Conservation (phyloP, 2,888 invertebrate species). For the Parelbella ahira region DNA sequence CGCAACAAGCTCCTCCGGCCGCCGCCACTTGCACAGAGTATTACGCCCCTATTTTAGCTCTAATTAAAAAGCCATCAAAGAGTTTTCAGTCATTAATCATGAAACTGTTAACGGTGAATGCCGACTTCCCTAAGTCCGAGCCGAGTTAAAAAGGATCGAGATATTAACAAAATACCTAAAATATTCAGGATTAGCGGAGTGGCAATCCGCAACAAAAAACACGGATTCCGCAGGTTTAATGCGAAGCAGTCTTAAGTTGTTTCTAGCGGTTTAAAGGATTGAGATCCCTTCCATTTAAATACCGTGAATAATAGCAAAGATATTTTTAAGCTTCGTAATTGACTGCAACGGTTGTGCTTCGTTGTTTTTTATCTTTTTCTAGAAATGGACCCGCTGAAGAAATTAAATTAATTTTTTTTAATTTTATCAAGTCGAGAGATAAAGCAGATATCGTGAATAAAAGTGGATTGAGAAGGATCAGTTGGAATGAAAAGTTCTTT, state of each 20-base stretch:
- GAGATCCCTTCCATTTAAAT: constrained; percentile 60
- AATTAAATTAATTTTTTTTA: constrained; percentile 57
- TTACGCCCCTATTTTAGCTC: constrained; percentile 79
- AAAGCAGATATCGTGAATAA: constrained; percentile 52
- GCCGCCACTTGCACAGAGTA: constrained; percentile 47
- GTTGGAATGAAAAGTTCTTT: constrained; percentile 40
- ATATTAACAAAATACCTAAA: constrained; percentile 75
- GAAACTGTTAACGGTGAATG: constrained; percentile 79
- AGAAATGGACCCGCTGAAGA: constrained; percentile 44
- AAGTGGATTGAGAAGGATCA: constrained; percentile 53
- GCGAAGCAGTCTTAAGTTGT: constrained; percentile 66
- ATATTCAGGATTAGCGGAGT: constrained; percentile 72
- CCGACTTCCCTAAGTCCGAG: constrained; percentile 65
- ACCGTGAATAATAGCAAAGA: constrained; percentile 59
- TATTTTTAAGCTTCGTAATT: constrained; percentile 72
- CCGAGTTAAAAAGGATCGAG: constrained; percentile 68
- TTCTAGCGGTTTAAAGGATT: constrained; percentile 70
- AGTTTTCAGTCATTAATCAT: constrained; percentile 81
- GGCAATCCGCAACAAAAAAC: constrained; percentile 66
- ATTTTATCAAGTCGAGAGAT: constrained; percentile 48
- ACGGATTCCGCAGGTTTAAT: constrained; percentile 63
- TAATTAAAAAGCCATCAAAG: constrained; percentile 82
- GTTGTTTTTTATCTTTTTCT: constrained; percentile 45
- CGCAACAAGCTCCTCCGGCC: constrained; percentile 59
- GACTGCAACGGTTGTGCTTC: constrained; percentile 53